Evolutionary conservation across 2,888 invertebrate species (phyloP).

Genomic region (Drosophila atroscutellata): DNA sequence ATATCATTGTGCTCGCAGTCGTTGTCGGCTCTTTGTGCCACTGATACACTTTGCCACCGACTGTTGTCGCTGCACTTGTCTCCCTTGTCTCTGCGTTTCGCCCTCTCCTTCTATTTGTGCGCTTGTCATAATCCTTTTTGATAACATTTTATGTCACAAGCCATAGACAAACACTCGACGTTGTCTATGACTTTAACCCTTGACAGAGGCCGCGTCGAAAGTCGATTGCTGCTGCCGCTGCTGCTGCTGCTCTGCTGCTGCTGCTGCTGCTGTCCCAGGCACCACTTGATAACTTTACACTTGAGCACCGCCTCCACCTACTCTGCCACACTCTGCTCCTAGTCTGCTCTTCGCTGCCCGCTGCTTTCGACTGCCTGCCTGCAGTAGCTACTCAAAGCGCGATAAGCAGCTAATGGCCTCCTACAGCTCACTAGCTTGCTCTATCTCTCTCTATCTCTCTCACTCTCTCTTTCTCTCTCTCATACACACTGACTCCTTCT

Average conservation of each 20-base stretch:
- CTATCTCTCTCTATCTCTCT: background rate
- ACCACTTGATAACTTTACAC: constrained; percentile 78
- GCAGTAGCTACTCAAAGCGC: constrained; percentile 62
- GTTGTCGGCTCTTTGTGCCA: constrained; percentile 61
- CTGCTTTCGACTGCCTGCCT: constrained; percentile 20
- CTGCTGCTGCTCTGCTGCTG: constrained; percentile 20
- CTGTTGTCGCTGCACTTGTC: constrained; percentile 13
- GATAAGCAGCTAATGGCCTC: constrained; percentile 76
- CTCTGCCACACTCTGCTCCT: background rate
- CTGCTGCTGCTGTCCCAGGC: constrained; percentile 45
- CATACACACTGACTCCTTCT: background rate
- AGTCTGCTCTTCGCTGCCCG: background rate
- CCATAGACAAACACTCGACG: constrained; percentile 76
- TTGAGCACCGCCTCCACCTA: constrained; percentile 44
- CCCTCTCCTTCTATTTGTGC: constrained; percentile 29
- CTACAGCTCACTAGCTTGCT: constrained; percentile 25
- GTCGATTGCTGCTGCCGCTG: background rate
- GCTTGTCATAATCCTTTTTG: constrained; percentile 79
- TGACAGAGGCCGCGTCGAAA: constrained; percentile 50
- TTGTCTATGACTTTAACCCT: constrained; percentile 76
- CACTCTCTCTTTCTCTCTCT: constrained; percentile 5
- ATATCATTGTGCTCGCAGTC: constrained; percentile 41
- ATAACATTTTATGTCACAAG: constrained; percentile 79
- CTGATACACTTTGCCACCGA: constrained; percentile 54
- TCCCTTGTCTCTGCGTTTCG: background rate